A percentile compares a stretch with the other conserved stretches of the same genome.
Evolutionary conservation across 2,113 vertebrate genomes (phyloP).

Genomic region (Cyanocitta stelleri): DNA sequence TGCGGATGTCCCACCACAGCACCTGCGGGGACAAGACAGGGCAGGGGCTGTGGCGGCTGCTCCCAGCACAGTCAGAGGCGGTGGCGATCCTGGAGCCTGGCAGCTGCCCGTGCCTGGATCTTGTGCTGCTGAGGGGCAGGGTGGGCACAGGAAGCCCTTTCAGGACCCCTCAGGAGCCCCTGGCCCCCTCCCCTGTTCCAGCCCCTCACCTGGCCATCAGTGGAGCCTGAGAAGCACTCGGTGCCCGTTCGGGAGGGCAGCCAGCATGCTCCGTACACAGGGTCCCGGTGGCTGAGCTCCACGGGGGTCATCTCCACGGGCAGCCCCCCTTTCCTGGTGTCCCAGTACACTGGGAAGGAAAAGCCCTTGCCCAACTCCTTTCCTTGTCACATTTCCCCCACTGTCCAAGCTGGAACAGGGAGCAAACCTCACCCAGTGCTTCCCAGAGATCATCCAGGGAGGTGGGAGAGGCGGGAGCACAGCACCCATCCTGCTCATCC

Average conservation of each 20-base stretch:
- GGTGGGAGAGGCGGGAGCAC: neutral
- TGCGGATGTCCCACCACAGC: slow-evolving; percentile 95
- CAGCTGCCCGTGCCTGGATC: neutral
- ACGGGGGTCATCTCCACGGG: slow-evolving; percentile 82
- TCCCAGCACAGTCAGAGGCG: accelerated
- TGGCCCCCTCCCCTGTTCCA: neutral
- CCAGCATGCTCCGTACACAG: slow-evolving; percentile 89
- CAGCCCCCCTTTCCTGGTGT: slow-evolving; percentile 86
- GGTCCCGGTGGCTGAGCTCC: slow-evolving; percentile 89
- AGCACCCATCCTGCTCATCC: neutral
- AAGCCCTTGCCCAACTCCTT: neutral
- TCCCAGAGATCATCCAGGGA: neutral
- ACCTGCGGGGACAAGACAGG: slow-evolving; percentile 62
- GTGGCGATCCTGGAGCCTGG: neutral
- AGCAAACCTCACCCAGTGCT: neutral
- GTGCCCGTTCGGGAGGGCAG: slow-evolving; percentile 92
- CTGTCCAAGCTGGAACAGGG: neutral
- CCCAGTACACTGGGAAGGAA: slow-evolving; percentile 83
- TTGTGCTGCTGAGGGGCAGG: neutral
- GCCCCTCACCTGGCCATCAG: slow-evolving; percentile 62
- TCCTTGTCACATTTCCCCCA: accelerated
- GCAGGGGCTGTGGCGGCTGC: neutral
- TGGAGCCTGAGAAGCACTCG: slow-evolving; percentile 85
- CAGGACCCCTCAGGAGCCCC: neutral
- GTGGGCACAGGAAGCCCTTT: neutral